Base-by-base conservation (phyloP, 2,797 vertebrate genomes). In the Sebastes vulpes region DNA sequence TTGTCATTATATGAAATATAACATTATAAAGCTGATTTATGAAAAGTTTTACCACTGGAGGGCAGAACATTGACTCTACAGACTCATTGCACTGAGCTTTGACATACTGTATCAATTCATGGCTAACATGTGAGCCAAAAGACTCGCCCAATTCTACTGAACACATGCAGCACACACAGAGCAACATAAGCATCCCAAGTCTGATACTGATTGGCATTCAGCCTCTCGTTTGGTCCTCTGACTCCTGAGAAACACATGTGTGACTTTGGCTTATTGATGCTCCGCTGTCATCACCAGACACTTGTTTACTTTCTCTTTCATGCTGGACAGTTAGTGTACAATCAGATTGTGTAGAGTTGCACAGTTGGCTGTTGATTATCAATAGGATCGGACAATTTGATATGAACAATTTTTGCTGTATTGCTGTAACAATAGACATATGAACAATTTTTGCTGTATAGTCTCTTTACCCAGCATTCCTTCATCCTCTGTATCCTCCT, bases 401-500 rank as follows among this genome's bases (percentile, higher is more conserved):
- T 20, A 6, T 50, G 20, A 42, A 31, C 4, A 23, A n/a, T n/a
- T 52, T 32, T 5, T 59, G 26, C 1, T 16, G 9, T 35, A 28
- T 6, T 35, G 32, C 32, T 35, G 32, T 35, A 35, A 35, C 32
- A 35, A 35, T 35, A 35, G 32, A 11, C 10, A 46, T 20, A 9
- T 50, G 20, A 42, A 31, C 4, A 23, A n/a, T n/a, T 52, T 32
- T 4, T 65, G 26, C 1, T 16, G 9, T 35, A 21, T 6, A 53
- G 28, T 29, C 16, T 71, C 20, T 50, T 63, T 23, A 35, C 26
- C 31, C 32, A 20, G 25, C 9, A 9, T 18, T 53, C 75, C 38
- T 42, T 53, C 32, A 28, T 32, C 26, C 26, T 71, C 16, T 11
- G 32, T 46, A 21, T 72, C 31, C 78, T 89, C 75, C 57, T 42